Conservation (phyloP, 2,888 invertebrate genomes). For the Tinea pellionella region DNA sequence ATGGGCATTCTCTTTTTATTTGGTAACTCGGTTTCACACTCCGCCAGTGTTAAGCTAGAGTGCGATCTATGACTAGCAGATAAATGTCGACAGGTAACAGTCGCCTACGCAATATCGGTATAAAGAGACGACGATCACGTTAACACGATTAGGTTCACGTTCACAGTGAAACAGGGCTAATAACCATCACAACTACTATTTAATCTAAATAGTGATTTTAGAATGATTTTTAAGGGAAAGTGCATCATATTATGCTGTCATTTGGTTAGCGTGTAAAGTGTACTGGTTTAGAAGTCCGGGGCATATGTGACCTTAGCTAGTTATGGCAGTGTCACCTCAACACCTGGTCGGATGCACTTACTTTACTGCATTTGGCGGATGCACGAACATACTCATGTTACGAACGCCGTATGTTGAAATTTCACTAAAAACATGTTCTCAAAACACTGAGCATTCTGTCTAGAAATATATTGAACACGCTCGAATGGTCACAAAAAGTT, state of each 20-base stretch:
- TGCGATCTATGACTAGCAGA: no score
- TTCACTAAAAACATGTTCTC: not conserved
- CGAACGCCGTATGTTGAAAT: not conserved
- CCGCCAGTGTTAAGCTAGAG: no score
- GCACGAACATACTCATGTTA: not conserved
- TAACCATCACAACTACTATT: no score
- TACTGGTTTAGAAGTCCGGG: conserved; percentile 51
- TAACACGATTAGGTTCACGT: no score
- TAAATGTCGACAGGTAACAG: no score
- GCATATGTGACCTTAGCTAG: conserved; percentile 3
- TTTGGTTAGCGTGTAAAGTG: conserved; percentile 18
- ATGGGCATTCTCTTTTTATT: conserved; percentile 43
- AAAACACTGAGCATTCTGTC: not conserved
- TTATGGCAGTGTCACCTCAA: not conserved
- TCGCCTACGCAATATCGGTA: no score
- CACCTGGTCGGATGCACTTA: conserved; percentile 13
- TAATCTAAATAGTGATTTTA: conserved; percentile 5
- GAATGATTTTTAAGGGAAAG: conserved; percentile 22
- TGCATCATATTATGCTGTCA: not conserved
- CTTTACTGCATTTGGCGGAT: not conserved
- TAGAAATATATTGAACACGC: conserved; percentile 10
- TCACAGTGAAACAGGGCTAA: no score
- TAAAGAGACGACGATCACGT: no score
- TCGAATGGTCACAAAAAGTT: conserved; percentile 15
- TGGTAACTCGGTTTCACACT: no score